phyloP scores from a whole-genome alignment of 2,113 vertebrate species.

The Loxodonta africana region DNA sequence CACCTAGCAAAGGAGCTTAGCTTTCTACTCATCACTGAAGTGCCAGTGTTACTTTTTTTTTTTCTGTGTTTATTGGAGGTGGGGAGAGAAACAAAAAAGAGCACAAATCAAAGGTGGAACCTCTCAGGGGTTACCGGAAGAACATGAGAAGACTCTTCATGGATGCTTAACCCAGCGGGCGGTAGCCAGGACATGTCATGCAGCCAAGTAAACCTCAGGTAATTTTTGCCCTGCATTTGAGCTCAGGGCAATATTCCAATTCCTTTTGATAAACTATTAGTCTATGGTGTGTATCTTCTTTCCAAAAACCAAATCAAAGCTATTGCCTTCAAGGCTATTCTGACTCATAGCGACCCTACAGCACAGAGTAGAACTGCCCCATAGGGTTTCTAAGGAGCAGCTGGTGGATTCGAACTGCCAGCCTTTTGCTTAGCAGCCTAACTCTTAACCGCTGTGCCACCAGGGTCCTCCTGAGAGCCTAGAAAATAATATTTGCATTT shows the following conservation, averaged over 20 bases:
- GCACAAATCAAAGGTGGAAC: neutral
- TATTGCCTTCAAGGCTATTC: too few relatives aligned
- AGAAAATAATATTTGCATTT: neutral
- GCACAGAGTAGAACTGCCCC: too few relatives aligned
- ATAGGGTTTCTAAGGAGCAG: too few relatives aligned
- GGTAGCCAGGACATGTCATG: neutral
- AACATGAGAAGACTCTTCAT: neutral
- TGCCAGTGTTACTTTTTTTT: neutral
- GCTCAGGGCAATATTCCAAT: neutral
- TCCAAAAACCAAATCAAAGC: too few relatives aligned
- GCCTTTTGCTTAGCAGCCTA: too few relatives aligned
- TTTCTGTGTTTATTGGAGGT: neutral
- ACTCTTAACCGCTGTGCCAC: too few relatives aligned
- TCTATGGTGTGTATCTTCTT: neutral
- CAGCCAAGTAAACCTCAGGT: neutral
- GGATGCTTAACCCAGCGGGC: neutral
- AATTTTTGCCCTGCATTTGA: neutral
- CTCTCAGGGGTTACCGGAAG: neutral
- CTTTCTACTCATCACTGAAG: neutral
- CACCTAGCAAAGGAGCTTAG: slow-evolving; percentile 21
- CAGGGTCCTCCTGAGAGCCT: neutral
- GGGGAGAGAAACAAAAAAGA: neutral
- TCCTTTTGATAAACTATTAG: neutral
- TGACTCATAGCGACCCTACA: too few relatives aligned
- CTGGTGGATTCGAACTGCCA: too few relatives aligned